phyloP scores from a whole-genome alignment of 1,140 invertebrate genomes.

The Anastrepha obliqua region DNA sequence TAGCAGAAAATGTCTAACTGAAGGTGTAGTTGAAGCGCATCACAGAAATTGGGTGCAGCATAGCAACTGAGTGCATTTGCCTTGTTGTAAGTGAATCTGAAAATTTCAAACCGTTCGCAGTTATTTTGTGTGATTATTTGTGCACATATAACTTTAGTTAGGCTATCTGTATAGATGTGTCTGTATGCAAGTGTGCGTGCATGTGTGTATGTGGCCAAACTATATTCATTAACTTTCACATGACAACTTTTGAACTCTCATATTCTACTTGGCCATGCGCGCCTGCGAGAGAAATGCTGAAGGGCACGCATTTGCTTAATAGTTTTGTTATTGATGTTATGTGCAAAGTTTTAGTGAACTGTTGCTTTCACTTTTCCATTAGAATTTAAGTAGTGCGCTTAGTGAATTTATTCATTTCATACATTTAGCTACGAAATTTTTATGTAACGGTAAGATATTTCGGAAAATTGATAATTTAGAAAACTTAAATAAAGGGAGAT shows the following conservation, averaged over 20 bases:
- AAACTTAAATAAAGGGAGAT: too few relatives aligned
- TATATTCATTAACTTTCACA: conserved; percentile 1
- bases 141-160: too few relatives aligned
- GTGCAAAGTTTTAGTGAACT: conserved; percentile 27
- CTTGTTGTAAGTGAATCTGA: conserved; percentile 43
- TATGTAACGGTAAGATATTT: too few relatives aligned
- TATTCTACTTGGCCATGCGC: background rate
- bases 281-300: background rate
- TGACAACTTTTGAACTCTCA: conserved; percentile 11
- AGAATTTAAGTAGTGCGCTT: conserved; percentile 15
- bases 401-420: conserved; percentile 18
- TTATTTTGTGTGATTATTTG: conserved; percentile 45
- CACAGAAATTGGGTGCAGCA: background rate
- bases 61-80: conserved; percentile 30
- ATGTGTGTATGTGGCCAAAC: background rate
- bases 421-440: too few relatives aligned
- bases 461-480: too few relatives aligned
- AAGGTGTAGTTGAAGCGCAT: background rate
- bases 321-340: conserved; percentile 44
- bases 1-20: background rate
- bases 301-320: conserved; percentile 21
- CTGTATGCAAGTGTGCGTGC: background rate
- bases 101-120: background rate
- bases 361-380: conserved; percentile 8
- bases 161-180: too few relatives aligned